Percentiles rank a stretch among this genome's conserved stretches.
These are phyloP conservation scores for Palaemon carinicauda DNA, from an alignment of 1,140 invertebrate genomes.

Conservation along the genomic window DNA sequence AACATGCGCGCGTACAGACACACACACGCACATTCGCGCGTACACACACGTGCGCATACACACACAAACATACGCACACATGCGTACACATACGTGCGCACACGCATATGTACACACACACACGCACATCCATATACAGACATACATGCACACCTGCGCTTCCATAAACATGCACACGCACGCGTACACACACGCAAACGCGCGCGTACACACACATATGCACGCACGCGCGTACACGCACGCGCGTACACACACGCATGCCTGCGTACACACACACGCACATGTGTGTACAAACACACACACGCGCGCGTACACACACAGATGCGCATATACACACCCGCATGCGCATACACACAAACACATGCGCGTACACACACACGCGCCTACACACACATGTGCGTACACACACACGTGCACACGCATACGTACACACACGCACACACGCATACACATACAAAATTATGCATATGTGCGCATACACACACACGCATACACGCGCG, in stretches of 20 bases:
- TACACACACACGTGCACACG: not conserved
- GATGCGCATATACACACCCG: not conserved
- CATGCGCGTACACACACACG: not conserved
- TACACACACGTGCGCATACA: not conserved
- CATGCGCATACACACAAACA: not conserved
- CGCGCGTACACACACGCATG: not conserved
- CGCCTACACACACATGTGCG: not conserved
- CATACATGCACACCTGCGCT: not conserved
- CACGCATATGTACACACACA: not conserved
- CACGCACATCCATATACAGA: not conserved
- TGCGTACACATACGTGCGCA: too few relatives aligned
- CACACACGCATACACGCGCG: conserved; percentile 3
- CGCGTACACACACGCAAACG: conserved; percentile 9
- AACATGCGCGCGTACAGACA: too few relatives aligned
- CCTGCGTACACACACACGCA: not conserved
- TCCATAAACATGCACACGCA: conserved; percentile 1
- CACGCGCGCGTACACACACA: not conserved
- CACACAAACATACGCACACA: not conserved
- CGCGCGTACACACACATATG: conserved; percentile 9
- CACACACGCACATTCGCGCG: not conserved
- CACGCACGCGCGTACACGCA: not conserved
- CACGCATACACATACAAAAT: too few relatives aligned
- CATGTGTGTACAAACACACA: not conserved
- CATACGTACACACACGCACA: not conserved
- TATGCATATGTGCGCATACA: not conserved